Conservation (phyloP, 2,888 invertebrate species). For the Tridacna gigas region DNA sequence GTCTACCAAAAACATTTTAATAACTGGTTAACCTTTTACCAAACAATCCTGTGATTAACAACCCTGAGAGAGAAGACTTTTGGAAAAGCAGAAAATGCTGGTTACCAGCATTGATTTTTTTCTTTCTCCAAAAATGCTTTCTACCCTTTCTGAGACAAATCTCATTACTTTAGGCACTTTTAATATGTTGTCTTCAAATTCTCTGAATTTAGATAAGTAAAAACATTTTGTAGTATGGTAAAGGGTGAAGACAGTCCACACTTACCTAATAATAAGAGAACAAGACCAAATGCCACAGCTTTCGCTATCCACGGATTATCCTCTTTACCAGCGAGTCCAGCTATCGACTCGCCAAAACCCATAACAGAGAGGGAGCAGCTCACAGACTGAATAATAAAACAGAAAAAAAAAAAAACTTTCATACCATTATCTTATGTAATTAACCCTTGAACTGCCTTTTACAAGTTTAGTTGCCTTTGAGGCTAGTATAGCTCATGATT, state of each 20-base stretch:
- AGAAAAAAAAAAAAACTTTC: background rate
- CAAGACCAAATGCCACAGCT: conserved; percentile 94
- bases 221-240: background rate
- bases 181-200: no score
- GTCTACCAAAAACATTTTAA: no score
- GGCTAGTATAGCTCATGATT: no score
- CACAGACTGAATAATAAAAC: conserved; percentile 90
- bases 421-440: no score
- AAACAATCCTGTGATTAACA: no score
- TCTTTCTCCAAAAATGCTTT: background rate
- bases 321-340: conserved; percentile 89
- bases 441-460: no score
- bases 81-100: background rate
- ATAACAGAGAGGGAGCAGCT: conserved; percentile 98
- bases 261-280: conserved; percentile 90
- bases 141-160: background rate
- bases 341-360: conserved; percentile 98
- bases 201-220: no score
- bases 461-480: no score
- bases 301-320: conserved; percentile 91
- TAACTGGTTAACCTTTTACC: no score
- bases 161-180: no score
- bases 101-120: background rate
- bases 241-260: background rate
- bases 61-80: no score